A percentile compares a stretch with the other conserved stretches of the same genome.
Conservation (phyloP, 2,888 invertebrate species). For the Balanococcus diminutus region DNA sequence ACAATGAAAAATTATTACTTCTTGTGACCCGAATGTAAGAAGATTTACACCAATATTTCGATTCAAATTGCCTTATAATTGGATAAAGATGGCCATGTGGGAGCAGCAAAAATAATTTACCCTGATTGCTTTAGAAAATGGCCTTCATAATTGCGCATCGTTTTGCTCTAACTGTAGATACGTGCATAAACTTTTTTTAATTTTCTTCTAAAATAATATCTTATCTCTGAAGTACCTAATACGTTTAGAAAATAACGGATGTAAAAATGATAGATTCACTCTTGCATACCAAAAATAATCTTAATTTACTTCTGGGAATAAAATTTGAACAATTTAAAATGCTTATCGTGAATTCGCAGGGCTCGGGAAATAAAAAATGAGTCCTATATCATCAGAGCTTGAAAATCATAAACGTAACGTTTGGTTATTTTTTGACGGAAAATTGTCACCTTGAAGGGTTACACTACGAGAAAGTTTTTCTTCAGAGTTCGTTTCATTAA, state of each 20-base stretch:
- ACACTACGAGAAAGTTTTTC: not conserved
- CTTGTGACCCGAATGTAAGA: no score
- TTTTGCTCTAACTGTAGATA: not conserved
- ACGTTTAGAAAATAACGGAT: not conserved
- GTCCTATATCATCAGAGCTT: not conserved
- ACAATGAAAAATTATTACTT: no score
- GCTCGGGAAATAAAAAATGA: not conserved
- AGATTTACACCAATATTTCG: no score
- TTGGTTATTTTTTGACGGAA: not conserved
- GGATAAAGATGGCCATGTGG: not conserved
- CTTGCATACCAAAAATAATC: not conserved
- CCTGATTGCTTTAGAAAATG: not conserved
- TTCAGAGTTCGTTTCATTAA: not conserved
- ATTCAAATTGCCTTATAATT: not conserved
- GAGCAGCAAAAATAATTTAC: not conserved
- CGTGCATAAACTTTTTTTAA: not conserved
- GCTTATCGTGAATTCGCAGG: slow-evolving; percentile 9
- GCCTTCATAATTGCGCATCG: not conserved
- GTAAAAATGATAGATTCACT: not conserved
- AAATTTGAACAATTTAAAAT: slow-evolving; percentile 7
- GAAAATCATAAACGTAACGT: not conserved
- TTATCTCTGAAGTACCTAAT: not conserved
- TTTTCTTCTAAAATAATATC: not conserved
- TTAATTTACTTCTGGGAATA: not conserved
- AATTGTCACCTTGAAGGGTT: not conserved